These are phyloP conservation scores for Tenrec ecaudatus DNA, from an alignment of 2,113 vertebrate species.

Conservation along the genomic window DNA sequence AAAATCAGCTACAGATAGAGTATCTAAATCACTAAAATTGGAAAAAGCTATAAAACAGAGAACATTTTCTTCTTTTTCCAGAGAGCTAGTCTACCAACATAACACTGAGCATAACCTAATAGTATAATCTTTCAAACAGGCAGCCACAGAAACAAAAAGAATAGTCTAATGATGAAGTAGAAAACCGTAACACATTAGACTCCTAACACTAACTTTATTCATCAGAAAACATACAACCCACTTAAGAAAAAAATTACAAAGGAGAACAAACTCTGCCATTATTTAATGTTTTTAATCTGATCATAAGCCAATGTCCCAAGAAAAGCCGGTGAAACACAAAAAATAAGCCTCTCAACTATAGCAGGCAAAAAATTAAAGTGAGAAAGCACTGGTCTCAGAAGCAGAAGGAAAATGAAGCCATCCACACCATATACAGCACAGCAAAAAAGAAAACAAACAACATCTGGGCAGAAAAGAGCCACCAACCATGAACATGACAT, in stretches of 20 bases:
- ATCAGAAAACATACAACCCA: not conserved
- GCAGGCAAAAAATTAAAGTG: not conserved
- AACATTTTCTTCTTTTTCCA: not conserved
- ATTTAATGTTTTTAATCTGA: not conserved
- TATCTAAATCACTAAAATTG: not conserved
- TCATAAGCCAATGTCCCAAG: not conserved
- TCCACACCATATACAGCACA: not conserved
- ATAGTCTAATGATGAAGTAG: not conserved
- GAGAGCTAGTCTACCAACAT: not conserved
- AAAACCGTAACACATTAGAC: not conserved
- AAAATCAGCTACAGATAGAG: not conserved
- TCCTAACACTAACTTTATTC: not conserved
- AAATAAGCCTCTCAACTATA: not conserved
- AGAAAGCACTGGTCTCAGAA: not conserved
- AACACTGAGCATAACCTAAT: not conserved
- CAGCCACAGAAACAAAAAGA: conserved; percentile 1
- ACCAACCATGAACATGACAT: not conserved
- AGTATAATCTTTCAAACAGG: conserved; percentile 1
- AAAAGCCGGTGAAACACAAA: conserved; percentile 21
- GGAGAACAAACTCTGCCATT: not conserved
- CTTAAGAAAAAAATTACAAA: not conserved
- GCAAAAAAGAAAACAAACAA: not conserved
- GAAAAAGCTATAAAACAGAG: not conserved
- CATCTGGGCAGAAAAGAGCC: not conserved
- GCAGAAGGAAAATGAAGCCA: not conserved